Base-by-base conservation (phyloP, 2,797 vertebrate genomes). In the Dryobates pubescens region DNA sequence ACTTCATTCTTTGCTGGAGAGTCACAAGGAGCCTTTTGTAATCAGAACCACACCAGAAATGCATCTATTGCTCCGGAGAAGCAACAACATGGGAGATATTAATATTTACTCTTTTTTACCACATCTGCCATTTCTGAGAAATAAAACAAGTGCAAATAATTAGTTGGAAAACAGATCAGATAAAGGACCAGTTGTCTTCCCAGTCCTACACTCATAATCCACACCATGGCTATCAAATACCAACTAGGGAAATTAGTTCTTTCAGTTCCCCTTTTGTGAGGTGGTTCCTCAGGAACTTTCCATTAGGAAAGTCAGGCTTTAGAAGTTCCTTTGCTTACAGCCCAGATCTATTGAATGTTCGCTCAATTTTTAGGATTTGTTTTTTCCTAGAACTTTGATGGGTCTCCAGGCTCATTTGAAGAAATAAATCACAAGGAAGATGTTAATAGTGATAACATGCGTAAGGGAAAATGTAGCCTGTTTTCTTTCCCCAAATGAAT, bases 1-100 rank as follows among this genome's bases (percentile, higher is more conserved):
- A 58, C 59, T 63, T 91, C 59, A 64, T 92, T 95, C 71, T 94
- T 94, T 90, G 19, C 53, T 76, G 68, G 27, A 93, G 63, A 78
- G 41, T 88, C 76, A 89, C 3, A 76, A 71, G 63, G 38, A 89
- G 61, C 67, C 27, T 92, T 87, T 34, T 83, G 32, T 73, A 96
- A 94, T 79, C 53, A 67, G 22, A 86, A 70, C 38, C 78, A 30
- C 61, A 88, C 24, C 57, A 75, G 26, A 88, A 95, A 57, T 13
- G 10, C 47, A 70, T 73, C 47, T 93, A 81, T 38, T 89, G 54
- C 58, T 82, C 51, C 32, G n/a, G 69, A 90, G 61, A 86, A 75
- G 53, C 73, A 94, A 82, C 79, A 88, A 76, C 41, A 80, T 20
- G n/a, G 65, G 65, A 89, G 34, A 51, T 71, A 82, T 22, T 95